A percentile compares a stretch with the other conserved stretches of the same genome.
phyloP scores from a whole-genome alignment of 1,140 invertebrate species.

The Anastrepha ludens region DNA sequence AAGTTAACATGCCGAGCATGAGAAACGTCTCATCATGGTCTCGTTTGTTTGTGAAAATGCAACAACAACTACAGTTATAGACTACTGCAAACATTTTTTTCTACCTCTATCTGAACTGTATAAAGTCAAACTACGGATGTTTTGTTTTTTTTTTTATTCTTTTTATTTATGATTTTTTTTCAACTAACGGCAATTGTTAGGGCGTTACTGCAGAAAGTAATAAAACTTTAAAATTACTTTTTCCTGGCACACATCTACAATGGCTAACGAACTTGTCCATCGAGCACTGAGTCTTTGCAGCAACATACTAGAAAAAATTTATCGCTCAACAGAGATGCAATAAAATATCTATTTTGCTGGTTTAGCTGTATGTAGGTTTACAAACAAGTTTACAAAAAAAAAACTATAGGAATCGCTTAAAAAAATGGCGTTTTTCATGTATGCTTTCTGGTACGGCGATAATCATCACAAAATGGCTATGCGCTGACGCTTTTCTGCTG shows the following conservation, averaged over 20 bases:
- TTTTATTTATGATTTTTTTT: background rate
- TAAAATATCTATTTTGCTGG: conserved; percentile 51
- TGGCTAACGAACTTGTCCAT: conserved; percentile 7
- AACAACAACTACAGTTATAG: conserved; percentile 10
- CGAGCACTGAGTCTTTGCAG: conserved; percentile 28
- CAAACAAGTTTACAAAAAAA: background rate
- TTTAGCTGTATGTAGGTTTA: no score
- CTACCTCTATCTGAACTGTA: background rate
- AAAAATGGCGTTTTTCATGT: conserved; percentile 10
- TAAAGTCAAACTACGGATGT: background rate
- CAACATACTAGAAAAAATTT: conserved; percentile 34
- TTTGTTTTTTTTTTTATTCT: background rate
- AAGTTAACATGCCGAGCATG: conserved; percentile 30
- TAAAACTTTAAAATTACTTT: conserved; percentile 58
- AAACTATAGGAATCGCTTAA: background rate
- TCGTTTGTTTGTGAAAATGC: conserved; percentile 15
- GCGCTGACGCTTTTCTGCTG: background rate
- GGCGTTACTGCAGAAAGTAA: conserved; percentile 57
- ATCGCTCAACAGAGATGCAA: conserved; percentile 34
- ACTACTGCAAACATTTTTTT: conserved; percentile 11
- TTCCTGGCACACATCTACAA: conserved; percentile 37
- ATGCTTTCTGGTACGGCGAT: background rate
- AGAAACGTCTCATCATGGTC: background rate
- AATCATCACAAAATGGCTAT: conserved; percentile 30
- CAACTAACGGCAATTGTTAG: conserved; percentile 50